phyloP scores from a whole-genome alignment of 2,797 vertebrate species.

The Lacerta bilineata region DNA sequence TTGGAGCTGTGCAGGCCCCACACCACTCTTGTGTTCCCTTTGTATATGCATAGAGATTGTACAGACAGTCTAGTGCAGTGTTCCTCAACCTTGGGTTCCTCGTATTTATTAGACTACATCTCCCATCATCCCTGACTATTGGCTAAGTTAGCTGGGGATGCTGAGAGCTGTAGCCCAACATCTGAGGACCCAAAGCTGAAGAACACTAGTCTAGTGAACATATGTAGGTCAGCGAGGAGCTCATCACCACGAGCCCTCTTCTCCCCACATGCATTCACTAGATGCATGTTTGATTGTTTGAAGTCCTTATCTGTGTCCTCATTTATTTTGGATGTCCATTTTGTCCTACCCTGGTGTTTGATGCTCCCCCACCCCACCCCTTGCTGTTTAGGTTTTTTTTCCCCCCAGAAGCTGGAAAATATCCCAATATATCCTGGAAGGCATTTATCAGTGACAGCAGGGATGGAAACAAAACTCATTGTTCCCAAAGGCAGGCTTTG shows the following conservation, averaged over 20 bases:
- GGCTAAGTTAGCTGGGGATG: too few species aligned
- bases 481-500: neutral
- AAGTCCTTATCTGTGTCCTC: neutral
- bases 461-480: conserved; percentile 32
- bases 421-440: conserved; percentile 21
- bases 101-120: too few species aligned
- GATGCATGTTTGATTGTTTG: neutral
- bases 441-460: conserved; percentile 22
- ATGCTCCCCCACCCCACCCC: neutral
- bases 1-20: neutral
- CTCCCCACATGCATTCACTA: neutral
- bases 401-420: conserved; percentile 12
- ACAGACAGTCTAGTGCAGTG: neutral
- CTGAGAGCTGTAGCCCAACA: too few species aligned
- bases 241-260: neutral
- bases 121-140: too few species aligned
- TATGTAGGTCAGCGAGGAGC: neutral
- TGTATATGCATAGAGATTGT: neutral
- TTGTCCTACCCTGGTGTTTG: neutral
- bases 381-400: too few species aligned
- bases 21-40: neutral
- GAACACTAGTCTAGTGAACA: neutral
- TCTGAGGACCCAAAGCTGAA: too few species aligned
- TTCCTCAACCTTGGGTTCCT: too few species aligned
- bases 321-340: neutral